phyloP scores from a whole-genome alignment of 2,113 vertebrate species.

The Hydropotes inermis region DNA sequence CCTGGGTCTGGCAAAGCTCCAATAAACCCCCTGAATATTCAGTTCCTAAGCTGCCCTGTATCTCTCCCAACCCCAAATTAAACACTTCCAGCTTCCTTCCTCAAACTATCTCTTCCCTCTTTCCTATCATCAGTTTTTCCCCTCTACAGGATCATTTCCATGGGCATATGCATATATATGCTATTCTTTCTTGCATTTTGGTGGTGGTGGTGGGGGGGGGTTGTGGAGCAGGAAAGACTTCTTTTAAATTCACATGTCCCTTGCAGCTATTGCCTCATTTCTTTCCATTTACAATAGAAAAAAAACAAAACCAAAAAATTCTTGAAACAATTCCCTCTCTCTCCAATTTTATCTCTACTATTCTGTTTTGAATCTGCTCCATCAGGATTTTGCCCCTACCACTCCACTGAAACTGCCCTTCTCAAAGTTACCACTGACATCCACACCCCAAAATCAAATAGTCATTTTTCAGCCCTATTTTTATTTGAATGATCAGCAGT shows the following conservation, averaged over 20 bases:
- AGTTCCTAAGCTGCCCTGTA: neutral
- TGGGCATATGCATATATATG: neutral
- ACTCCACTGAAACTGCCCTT: neutral
- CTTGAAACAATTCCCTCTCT: neutral
- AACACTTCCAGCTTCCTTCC: neutral
- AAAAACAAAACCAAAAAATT: neutral
- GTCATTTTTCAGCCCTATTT: neutral
- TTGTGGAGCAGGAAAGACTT: neutral
- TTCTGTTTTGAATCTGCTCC: neutral
- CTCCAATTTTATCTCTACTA: neutral
- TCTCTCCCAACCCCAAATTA: neutral
- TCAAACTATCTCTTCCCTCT: neutral
- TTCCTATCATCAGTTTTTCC: neutral
- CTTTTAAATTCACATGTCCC: neutral
- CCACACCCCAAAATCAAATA: neutral
- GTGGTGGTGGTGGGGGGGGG: neutral
- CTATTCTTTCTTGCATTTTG: neutral
- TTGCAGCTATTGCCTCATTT: neutral
- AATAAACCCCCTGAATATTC: neutral
- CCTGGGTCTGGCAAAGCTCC: neutral
- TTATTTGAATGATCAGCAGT: neutral
- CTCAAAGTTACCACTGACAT: neutral
- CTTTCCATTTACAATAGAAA: neutral
- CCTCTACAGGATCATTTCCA: neutral
- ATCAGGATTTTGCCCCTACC: neutral